phyloP scores from a whole-genome alignment of 37 sponge, comb jelly and placozoan genomes.

The Eunapius fragilis region DNA sequence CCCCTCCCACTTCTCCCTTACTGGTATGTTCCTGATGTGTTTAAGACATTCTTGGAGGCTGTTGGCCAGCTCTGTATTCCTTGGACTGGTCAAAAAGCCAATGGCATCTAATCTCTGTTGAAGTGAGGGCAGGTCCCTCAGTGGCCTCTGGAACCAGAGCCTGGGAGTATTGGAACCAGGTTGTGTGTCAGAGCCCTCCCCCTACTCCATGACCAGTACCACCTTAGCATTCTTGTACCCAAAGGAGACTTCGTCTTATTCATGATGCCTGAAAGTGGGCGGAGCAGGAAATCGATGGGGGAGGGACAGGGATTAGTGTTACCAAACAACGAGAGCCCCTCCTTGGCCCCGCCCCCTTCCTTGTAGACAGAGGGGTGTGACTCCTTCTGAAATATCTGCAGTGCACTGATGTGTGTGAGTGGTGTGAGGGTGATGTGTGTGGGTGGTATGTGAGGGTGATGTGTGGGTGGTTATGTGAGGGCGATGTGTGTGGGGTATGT shows the following conservation, averaged over 20 bases:
- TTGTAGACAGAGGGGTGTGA: constrained; percentile 93
- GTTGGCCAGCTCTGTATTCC: constrained; percentile 65
- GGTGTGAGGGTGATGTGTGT: neutral
- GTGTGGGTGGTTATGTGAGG: neutral
- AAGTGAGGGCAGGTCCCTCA: constrained; percentile 61
- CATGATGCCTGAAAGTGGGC: constrained; percentile 65
- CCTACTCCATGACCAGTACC: neutral
- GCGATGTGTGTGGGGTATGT: too few species aligned
- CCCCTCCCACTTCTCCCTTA: constrained; percentile 17
- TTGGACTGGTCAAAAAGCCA: constrained; percentile 56
- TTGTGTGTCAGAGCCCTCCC: too few species aligned
- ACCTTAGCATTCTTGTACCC: constrained; percentile 78
- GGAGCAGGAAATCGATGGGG: neutral
- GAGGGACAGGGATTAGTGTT: constrained; percentile 6
- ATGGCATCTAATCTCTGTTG: constrained; percentile 81
- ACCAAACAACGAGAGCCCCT: constrained; percentile 96
- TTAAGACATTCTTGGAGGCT: constrained; percentile 80
- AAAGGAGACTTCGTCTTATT: constrained; percentile 89
- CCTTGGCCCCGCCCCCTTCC: constrained; percentile 74
- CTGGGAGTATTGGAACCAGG: constrained; percentile 11
- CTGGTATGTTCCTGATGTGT: constrained; percentile 83
- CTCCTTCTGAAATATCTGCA: constrained; percentile 96
- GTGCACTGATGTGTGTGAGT: constrained; percentile 44
- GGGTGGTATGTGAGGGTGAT: neutral
- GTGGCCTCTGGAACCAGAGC: constrained; percentile 93